Evolutionary conservation across 2,888 invertebrate species (phyloP), one percentile per base, ranked within the genome.

Genomic region (Drosophila tripunctata): DNA sequence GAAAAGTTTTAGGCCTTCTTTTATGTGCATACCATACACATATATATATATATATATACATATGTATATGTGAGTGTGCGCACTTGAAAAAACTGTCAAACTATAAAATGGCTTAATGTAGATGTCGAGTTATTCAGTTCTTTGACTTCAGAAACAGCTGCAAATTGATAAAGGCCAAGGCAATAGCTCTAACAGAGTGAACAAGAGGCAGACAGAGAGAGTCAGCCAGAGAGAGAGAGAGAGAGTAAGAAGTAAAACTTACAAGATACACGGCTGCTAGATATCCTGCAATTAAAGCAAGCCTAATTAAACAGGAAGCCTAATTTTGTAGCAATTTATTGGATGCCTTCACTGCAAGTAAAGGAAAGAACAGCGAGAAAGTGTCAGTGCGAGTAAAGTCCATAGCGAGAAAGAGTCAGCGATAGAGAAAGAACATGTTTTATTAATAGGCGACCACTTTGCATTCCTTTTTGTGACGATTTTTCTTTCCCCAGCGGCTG

Each of bases 401-500:
- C n/a, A n/a, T n/a, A 31, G 31, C 12, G 5, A 4, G 10, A 36
- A 17, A 17, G 36, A 4, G 17, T 0, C 17, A 17, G 3, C 15
- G 17, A 17, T 4, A 36, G 10, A 36, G 17, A 19, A 3, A 17
- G 1, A 19, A 27, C 2, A 40, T n/a, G n/a, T n/a, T n/a, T n/a
- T n/a, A n/a, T n/a, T n/a, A n/a, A n/a, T n/a, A 12, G 4, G 40
- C 40, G 8, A 40, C 7, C 21, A 27, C 43, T 43, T 43, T 27
- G 27, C 43, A 27, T 43, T 15, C 17, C 27, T 27, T 27, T 43
- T 27, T 43, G 43, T 3, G 10, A 14, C 43, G 33, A 8, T 33
- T 27, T 21, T 30, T n/a, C 14, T 3, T 45, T 67, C 24, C 50
- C 45, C 31, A 62, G 65, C 61, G 60, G 52, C 58, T 54, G 74